Base-by-base conservation (phyloP, 2,113 vertebrate species). In the Rhizomys pruinosus region DNA sequence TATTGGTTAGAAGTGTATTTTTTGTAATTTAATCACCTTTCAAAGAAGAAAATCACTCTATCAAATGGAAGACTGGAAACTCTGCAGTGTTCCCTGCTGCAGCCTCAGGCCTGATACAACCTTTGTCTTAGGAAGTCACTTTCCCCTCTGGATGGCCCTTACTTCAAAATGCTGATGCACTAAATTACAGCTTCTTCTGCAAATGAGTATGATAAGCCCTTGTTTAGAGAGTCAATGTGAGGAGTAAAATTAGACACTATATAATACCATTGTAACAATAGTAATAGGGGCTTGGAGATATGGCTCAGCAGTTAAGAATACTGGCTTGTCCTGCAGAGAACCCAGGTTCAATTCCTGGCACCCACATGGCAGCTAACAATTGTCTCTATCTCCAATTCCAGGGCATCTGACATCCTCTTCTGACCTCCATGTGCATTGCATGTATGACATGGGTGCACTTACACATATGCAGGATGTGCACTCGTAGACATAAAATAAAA, bases 11-110 rank as follows among this genome's bases (percentile, higher is more conserved):
- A 93, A 87, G 69, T 61, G 11, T 25, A 44, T 73, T 80, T 90
- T 90, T 78, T 89, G 8, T 29, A 86, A 78, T 79, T 64, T 47
- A 64, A 52, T 90, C 52, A n/a, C n/a, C 29, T 81, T 59, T 76
- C 66, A 84, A n/a, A 61, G 13, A 88, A 74, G 3, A 89, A 81
- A 55, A 64, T 59, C 42, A 81, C 59, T n/a, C 3, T 72, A 0
- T 92, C 37, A 68, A n/a, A 73, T 5, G 37, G 0, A 39, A 44
- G 27, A 63, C 0, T 64, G 57, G 32, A 11, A 77, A 29, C 42
- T 15, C 3, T 63, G 13, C 34, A 29, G 20, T 77, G 10, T 0
- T 2, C 76, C 61, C 29, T 5, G 13, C 6, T 23, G 22, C 5
- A 7, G 8, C 3, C 15, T 42, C 10, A 76, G 71, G 29, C 15